Percentiles rank a stretch among this genome's conserved stretches.
Conservation (phyloP, 2,888 invertebrate species). For the Tanypteryx hageni region DNA sequence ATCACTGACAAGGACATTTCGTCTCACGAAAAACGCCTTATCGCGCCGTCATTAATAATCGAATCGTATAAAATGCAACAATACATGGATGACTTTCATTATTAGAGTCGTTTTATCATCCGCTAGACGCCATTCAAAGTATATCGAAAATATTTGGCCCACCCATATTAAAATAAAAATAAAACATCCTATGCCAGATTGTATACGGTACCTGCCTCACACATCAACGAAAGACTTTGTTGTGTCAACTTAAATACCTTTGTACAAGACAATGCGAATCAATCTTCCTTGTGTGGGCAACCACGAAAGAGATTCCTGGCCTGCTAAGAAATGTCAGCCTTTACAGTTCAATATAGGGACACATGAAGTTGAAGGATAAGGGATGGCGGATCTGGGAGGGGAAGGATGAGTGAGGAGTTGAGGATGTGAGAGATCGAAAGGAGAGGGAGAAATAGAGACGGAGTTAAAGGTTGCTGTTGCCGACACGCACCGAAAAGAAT, state of each 20-base stretch:
- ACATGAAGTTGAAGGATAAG: background rate
- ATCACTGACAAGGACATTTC: too few species aligned
- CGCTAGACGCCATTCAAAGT: background rate
- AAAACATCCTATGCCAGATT: background rate
- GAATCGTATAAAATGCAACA: background rate
- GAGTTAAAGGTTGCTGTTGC: background rate
- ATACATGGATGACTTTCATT: background rate
- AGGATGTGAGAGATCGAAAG: background rate
- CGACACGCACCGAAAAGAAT: conserved; percentile 7
- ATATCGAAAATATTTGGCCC: background rate
- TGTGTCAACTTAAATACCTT: conserved; percentile 16
- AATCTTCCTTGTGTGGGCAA: background rate
- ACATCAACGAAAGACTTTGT: conserved; percentile 2
- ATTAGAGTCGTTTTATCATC: background rate
- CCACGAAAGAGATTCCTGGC: background rate
- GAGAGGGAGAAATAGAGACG: background rate
- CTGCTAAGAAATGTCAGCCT: background rate
- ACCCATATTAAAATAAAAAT: background rate
- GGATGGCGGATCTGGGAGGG: background rate
- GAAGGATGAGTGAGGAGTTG: background rate
- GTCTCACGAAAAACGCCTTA: too few species aligned
- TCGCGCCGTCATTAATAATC: too few species aligned
- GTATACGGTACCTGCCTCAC: background rate
- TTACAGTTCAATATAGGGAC: conserved; percentile 2
- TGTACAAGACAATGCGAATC: conserved; percentile 19